These are phyloP conservation scores for Thalassarche chlororhynchos DNA, from an alignment of 2,113 vertebrate species.

Conservation along the genomic window DNA sequence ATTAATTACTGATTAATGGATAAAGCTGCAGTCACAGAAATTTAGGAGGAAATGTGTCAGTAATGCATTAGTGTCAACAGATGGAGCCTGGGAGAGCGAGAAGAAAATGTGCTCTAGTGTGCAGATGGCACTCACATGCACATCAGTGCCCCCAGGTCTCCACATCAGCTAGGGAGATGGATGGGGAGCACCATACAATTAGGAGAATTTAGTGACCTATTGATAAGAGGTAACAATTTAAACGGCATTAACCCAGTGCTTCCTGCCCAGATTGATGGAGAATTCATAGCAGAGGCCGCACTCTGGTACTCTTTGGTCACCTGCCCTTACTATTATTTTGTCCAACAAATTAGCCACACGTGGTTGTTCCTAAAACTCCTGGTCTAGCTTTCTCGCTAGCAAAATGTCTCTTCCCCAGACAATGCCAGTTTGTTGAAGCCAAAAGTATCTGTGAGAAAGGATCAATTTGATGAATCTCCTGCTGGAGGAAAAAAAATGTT, in stretches of 20 bases:
- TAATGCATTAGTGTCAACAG: background rate
- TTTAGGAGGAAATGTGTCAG: background rate
- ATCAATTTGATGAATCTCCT: background rate
- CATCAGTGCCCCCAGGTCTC: background rate
- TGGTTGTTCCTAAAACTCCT: background rate
- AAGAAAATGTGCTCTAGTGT: background rate
- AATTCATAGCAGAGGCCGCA: background rate
- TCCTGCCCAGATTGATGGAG: background rate
- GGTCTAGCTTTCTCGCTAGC: background rate
- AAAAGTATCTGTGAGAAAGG: background rate
- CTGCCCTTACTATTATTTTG: background rate
- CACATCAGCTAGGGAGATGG: background rate
- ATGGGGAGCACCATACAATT: background rate
- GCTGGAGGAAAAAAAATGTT: background rate
- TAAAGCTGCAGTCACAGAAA: background rate
- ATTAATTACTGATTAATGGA: background rate
- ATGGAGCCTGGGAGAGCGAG: background rate
- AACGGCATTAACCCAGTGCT: background rate
- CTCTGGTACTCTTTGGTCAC: rapidly evolving
- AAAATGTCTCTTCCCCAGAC: background rate
- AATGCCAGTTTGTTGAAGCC: background rate
- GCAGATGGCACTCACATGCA: background rate
- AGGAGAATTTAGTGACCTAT: background rate
- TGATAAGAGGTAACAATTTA: background rate
- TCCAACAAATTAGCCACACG: rapidly evolving